Conservation (phyloP, 1,140 invertebrate species). For the Andrena cerasifolii region DNA sequence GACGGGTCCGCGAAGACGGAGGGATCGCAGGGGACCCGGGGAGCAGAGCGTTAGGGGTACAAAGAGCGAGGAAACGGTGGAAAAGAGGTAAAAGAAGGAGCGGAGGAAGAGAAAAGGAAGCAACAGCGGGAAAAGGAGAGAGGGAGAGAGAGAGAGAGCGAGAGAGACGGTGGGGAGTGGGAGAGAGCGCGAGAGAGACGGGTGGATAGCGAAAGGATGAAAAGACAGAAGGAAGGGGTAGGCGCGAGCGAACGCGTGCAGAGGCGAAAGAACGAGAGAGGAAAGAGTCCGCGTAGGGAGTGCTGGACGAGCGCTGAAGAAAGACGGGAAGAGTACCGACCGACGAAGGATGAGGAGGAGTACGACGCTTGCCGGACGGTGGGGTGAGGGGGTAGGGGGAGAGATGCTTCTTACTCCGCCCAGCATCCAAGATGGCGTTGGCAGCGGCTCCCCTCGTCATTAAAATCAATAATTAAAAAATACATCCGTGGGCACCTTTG, state of each 20-base stretch:
- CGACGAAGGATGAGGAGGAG: slow-evolving; percentile 48
- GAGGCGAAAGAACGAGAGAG: slow-evolving; percentile 62
- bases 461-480: slow-evolving; percentile 84
- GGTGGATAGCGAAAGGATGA: slow-evolving; percentile 18
- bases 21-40: slow-evolving; percentile 16
- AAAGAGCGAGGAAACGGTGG: slow-evolving; percentile 49
- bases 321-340: slow-evolving; percentile 62
- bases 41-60: slow-evolving; percentile 23
- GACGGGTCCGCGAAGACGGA: slow-evolving; percentile 16
- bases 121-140: not conserved
- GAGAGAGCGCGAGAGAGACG: slow-evolving; percentile 7
- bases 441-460: slow-evolving; percentile 80
- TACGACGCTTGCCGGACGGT: slow-evolving; percentile 20
- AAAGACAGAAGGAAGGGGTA: slow-evolving; percentile 32
- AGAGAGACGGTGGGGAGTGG: slow-evolving; percentile 36
- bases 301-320: slow-evolving; percentile 62
- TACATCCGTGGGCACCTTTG: slow-evolving; percentile 81
- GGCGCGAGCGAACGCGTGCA: slow-evolving; percentile 48
- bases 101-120: slow-evolving; percentile 36
- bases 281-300: slow-evolving; percentile 50
- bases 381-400: slow-evolving; percentile 36
- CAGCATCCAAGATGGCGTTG: slow-evolving; percentile 83
- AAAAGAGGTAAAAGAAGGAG: slow-evolving; percentile 38
- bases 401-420: slow-evolving; percentile 81
- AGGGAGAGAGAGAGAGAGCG: slow-evolving; percentile 50